phyloP scores from a whole-genome alignment of 2,113 vertebrate species.

The Tinamus guttatus region DNA sequence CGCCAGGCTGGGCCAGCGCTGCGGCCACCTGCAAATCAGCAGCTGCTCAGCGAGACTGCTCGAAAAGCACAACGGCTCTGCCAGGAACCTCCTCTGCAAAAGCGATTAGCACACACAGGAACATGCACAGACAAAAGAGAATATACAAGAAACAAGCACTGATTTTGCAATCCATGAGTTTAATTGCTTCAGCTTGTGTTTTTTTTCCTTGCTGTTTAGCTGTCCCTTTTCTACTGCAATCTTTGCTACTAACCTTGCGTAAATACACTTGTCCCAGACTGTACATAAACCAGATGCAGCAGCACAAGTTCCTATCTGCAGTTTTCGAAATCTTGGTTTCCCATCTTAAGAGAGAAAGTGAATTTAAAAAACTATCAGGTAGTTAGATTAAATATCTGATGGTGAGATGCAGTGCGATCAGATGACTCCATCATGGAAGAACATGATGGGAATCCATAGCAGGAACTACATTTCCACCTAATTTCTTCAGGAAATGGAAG shows the following conservation, averaged over 20 bases:
- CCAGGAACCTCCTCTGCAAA: background rate
- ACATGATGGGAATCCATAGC: background rate
- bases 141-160: background rate
- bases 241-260: background rate
- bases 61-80: background rate
- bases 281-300: background rate
- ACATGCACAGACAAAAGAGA: background rate
- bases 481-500: background rate
- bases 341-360: background rate
- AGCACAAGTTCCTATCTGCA: background rate
- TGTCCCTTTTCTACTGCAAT: background rate
- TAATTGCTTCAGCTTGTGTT: constrained; percentile 44
- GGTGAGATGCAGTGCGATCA: background rate
- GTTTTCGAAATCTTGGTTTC: background rate
- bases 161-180: constrained; percentile 40
- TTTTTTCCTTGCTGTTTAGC: background rate
- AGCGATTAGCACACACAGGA: background rate
- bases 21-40: background rate
- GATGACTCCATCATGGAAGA: background rate
- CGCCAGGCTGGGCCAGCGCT: too few species aligned
- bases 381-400: background rate
- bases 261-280: background rate
- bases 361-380: background rate
- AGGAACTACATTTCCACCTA: background rate
- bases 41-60: background rate